Evolutionary conservation across 2,888 invertebrate species (phyloP).

Genomic region (Adelognathus sp.): DNA sequence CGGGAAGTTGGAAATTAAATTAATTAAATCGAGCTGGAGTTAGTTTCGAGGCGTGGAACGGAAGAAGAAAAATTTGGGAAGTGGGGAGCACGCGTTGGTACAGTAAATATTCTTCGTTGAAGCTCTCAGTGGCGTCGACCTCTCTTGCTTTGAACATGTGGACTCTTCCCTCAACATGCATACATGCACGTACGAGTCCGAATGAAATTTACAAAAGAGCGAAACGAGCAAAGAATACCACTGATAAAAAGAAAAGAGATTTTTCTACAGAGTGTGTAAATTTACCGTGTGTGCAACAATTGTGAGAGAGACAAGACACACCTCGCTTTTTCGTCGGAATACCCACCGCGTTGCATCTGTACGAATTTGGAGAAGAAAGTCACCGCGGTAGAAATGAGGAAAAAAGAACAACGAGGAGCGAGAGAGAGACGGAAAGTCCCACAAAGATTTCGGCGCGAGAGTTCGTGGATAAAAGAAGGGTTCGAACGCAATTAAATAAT

Average conservation of each 20-base stretch:
- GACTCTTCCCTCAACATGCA: conserved; percentile 38
- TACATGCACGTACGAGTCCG: conserved; percentile 2
- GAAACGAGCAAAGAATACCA: neutral
- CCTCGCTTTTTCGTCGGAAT: conserved; percentile 7
- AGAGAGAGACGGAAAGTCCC: conserved; percentile 8
- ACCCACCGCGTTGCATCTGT: neutral
- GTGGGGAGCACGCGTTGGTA: neutral
- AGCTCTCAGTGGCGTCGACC: conserved; percentile 36
- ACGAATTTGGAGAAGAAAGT: conserved; percentile 5
- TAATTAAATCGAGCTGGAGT: neutral
- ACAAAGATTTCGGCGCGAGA: neutral
- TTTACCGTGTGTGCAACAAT: neutral
- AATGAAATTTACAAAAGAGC: conserved; percentile 38
- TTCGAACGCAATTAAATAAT: conserved; percentile 72
- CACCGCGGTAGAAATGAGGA: neutral
- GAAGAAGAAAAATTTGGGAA: neutral
- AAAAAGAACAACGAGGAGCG: conserved; percentile 20
- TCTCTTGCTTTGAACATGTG: neutral
- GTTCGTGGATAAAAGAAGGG: conserved; percentile 25
- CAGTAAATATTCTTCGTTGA: conserved; percentile 48
- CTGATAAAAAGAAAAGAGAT: neutral
- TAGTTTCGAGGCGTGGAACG: neutral
- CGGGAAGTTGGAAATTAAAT: neutral
- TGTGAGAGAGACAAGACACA: neutral
- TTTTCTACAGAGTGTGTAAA: neutral